Evolutionary conservation across 2,888 invertebrate species (phyloP).

Genomic region (Taphrorychus bicolor): DNA sequence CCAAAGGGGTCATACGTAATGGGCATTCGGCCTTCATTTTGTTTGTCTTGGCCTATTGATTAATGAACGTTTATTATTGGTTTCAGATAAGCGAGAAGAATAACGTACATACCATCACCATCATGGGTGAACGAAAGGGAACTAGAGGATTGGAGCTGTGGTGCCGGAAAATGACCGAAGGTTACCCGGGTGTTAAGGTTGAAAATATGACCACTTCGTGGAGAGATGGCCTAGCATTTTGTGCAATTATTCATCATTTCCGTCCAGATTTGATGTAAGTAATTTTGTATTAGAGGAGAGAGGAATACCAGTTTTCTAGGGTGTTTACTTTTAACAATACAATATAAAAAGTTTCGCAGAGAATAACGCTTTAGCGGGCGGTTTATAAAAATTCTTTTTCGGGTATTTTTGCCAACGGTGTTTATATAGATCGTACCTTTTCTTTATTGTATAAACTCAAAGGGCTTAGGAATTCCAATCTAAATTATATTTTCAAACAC

Average conservation of each 20-base stretch:
- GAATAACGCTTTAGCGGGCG: too few relatives aligned
- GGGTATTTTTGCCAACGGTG: too few relatives aligned
- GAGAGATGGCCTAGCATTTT: conserved; percentile 94
- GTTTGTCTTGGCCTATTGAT: not conserved
- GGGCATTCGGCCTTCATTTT: not conserved
- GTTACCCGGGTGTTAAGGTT: conserved; percentile 88
- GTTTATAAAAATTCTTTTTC: too few relatives aligned
- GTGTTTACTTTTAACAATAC: too few relatives aligned
- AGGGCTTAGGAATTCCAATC: too few relatives aligned
- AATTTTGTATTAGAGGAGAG: too few relatives aligned
- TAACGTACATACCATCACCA: too few relatives aligned
- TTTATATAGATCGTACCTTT: too few relatives aligned
- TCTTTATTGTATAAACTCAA: too few relatives aligned
- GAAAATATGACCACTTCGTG: conserved; percentile 96
- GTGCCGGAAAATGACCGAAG: conserved; percentile 89
- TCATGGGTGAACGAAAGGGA: conserved; percentile 84
- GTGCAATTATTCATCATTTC: conserved; percentile 95
- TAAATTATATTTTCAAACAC: too few relatives aligned
- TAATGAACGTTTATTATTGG: not conserved
- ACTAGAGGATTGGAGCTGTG: conserved; percentile 92
- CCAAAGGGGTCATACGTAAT: conserved; percentile 5
- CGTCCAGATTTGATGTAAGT: conserved; percentile 96
- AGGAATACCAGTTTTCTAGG: too few relatives aligned
- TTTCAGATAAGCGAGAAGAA: conserved; percentile 5
- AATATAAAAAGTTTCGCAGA: too few relatives aligned